Evolutionary conservation across 1,140 invertebrate genomes (phyloP), one percentile per base, ranked within the genome.

Genomic region (Meloidogyne exigua): DNA sequence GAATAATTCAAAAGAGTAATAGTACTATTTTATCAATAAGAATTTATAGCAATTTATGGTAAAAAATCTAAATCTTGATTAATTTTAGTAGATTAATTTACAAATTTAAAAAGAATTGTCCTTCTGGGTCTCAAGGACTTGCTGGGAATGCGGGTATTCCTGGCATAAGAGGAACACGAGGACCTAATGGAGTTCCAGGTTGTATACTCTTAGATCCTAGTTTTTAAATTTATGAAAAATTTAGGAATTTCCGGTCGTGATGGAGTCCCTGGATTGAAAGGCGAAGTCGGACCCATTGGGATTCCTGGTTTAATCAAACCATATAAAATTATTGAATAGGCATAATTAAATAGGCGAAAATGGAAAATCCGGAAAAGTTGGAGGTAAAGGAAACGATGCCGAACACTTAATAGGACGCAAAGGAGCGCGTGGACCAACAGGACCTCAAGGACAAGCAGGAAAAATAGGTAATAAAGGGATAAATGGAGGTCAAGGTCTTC

Each of bases 351-450:
- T 67, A 23, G 81, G 81, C n/a, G 74, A 71, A 12, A 67, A 75
- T 32, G 81, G 81, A 18, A 65, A 76, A 15, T 49, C 81, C 23
- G 81, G 81, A n/a, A 73, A 42, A 4, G 26, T 67, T 28, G 82
- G 83, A 25, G 75, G 79, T 7, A 72, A 72, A 21, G 82, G 82
- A 25, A 72, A 39, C n/a, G 81, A 82, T 72, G 81, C 63, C 15
- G 82, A 82, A 67, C 82, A 84, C 23, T 83, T 83, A n/a, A 78
- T 82, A 25, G 70, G 70, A 7, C 83, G 81, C 4, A 81, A 76
- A 49, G 81, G 81, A 44, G 11, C 32, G 4, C 83, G 79, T 26
- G 81, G 81, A 32, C 57, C 68, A 12, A 80, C 83, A 9, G 81
- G 81, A 42, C 57, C 76, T 12, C 67, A 36, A 23, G 79, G 79